These are phyloP conservation scores for Calyptomena viridis DNA, from an alignment of 2,113 vertebrate species.

Conservation along the genomic window DNA sequence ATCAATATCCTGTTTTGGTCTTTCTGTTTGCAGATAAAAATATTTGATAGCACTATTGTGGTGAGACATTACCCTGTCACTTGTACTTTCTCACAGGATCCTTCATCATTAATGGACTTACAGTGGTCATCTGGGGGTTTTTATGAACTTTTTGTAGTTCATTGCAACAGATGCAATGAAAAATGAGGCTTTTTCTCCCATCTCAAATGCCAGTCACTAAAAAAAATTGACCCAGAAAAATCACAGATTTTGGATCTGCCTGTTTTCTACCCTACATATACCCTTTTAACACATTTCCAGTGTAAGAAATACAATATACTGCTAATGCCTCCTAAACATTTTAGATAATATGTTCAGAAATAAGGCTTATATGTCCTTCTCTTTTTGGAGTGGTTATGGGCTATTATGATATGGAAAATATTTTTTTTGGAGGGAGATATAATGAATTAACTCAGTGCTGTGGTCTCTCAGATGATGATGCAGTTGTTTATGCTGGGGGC, in stretches of 20 bases:
- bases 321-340: neutral
- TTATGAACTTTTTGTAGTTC: neutral
- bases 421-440: fast-evolving
- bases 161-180: neutral
- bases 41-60: neutral
- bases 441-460: neutral
- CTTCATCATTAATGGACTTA: neutral
- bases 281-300: neutral
- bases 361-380: neutral
- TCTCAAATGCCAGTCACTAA: neutral
- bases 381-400: neutral
- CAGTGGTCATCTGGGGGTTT: neutral
- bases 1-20: neutral
- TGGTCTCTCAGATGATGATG: neutral
- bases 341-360: neutral
- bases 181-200: neutral
- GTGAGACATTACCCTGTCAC: neutral
- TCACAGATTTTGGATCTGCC: neutral
- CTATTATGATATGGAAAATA: neutral
- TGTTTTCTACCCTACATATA: neutral
- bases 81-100: neutral
- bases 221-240: neutral
- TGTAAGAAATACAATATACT: neutral
- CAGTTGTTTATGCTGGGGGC: neutral
- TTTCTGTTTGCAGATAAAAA: neutral